These are phyloP conservation scores for Dynastes maya DNA, from an alignment of 2,888 invertebrate species.

Conservation along the genomic window DNA sequence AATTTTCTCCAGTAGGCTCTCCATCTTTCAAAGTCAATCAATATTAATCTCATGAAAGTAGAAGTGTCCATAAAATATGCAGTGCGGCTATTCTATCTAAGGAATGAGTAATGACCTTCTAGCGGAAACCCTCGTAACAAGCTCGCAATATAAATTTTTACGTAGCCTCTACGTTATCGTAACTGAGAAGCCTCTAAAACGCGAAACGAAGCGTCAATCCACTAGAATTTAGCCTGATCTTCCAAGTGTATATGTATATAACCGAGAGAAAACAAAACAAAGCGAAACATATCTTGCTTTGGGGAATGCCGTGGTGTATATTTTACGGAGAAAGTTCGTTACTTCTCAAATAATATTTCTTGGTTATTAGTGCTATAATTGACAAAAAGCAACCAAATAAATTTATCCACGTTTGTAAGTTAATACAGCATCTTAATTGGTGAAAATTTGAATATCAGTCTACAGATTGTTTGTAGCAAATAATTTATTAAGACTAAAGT, in stretches of 20 bases:
- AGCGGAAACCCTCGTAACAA: background rate
- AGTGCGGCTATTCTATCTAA: background rate
- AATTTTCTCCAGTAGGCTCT: background rate
- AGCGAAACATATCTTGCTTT: too few species aligned
- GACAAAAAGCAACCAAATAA: too few species aligned
- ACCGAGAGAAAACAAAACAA: background rate
- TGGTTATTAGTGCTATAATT: too few species aligned
- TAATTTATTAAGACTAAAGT: too few species aligned
- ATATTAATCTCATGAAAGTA: slow-evolving; percentile 21
- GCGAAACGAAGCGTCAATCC: background rate
- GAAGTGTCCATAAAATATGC: slow-evolving; percentile 18
- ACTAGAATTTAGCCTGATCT: background rate
- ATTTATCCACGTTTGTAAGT: too few species aligned
- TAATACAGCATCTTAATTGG: too few species aligned
- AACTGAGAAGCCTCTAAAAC: slow-evolving; percentile 5
- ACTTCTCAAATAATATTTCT: too few species aligned
- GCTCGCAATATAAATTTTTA: slow-evolving; percentile 19
- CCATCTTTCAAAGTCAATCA: slow-evolving; percentile 22
- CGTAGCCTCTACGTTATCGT: slow-evolving; percentile 6
- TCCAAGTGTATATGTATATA: background rate
- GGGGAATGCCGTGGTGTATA: too few species aligned
- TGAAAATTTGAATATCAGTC: too few species aligned
- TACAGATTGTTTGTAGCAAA: too few species aligned
- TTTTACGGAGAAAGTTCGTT: too few species aligned
- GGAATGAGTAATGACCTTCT: slow-evolving; percentile 18